phyloP scores from a whole-genome alignment of 2,797 vertebrate species.

The Microchirus variegatus region DNA sequence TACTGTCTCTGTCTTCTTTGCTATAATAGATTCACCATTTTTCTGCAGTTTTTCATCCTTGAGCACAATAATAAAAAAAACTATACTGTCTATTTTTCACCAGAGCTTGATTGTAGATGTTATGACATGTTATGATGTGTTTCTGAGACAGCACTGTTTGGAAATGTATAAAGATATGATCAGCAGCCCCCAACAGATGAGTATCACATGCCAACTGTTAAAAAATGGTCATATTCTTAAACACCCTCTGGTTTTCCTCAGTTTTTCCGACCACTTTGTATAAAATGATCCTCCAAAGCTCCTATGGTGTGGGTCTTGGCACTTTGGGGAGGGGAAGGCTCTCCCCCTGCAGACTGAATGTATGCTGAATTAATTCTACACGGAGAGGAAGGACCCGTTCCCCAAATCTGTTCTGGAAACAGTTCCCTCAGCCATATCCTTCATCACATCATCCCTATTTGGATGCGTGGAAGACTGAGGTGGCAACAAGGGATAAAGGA shows the following conservation, averaged over 20 bases:
- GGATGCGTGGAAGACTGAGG: conserved; percentile 53
- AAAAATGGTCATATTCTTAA: conserved; percentile 9
- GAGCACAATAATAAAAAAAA: conserved; percentile 19
- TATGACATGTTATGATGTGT: conserved; percentile 59
- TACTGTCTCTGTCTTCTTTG: conserved; percentile 53
- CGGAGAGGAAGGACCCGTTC: conserved; percentile 43
- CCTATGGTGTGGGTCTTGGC: conserved; percentile 21
- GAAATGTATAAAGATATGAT: conserved; percentile 56
- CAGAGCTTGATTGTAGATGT: conserved; percentile 38
- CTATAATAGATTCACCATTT: conserved; percentile 60
- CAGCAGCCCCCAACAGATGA: conserved; percentile 37
- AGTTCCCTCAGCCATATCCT: conserved; percentile 42
- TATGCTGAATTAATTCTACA: conserved; percentile 65
- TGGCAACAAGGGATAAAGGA: conserved; percentile 47
- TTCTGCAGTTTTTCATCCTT: conserved; percentile 54
- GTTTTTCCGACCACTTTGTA: conserved; percentile 20
- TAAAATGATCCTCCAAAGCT: conserved; percentile 35
- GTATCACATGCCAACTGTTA: conserved; percentile 11
- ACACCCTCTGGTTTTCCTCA: conserved; percentile 16
- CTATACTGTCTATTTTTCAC: conserved; percentile 32
- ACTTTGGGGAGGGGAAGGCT: conserved; percentile 20
- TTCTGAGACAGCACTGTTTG: conserved; percentile 43
- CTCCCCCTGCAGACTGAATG: conserved; percentile 33
- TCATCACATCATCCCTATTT: conserved; percentile 52
- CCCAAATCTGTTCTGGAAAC: conserved; percentile 52